phyloP scores from a whole-genome alignment of 2,113 vertebrate genomes.

The Casuarius casuarius region DNA sequence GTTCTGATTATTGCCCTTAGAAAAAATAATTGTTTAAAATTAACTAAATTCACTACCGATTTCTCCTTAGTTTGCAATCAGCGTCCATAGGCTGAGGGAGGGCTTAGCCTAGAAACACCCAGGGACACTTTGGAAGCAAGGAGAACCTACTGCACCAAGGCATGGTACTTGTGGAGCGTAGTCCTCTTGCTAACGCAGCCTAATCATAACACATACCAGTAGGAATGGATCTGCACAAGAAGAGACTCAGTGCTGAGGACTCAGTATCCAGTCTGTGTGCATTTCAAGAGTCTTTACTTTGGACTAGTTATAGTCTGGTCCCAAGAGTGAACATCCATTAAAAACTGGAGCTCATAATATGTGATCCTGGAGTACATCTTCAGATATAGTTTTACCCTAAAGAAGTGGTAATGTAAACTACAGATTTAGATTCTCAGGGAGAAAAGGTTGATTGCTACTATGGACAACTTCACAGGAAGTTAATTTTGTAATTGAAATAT shows the following conservation, averaged over 20 bases:
- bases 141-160: not conserved
- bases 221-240: not conserved
- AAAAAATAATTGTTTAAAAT: constrained; percentile 48
- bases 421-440: not conserved
- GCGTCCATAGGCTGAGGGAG: not conserved
- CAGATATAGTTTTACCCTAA: not conserved
- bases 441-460: not conserved
- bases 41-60: not conserved
- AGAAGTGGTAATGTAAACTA: not conserved
- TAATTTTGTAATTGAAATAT: not conserved
- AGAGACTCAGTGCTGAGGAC: not conserved
- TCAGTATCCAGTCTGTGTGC: not conserved
- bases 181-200: not conserved
- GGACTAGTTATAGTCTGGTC: not conserved
- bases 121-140: not conserved
- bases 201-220: accelerated
- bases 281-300: not conserved
- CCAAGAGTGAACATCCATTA: not conserved
- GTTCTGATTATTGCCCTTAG: constrained; percentile 33
- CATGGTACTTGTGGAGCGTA: not conserved
- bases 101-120: constrained; percentile 1
- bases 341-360: not conserved
- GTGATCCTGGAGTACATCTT: not conserved
- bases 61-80: not conserved
- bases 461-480: not conserved